A percentile compares a stretch with the other conserved stretches of the same genome.
Conservation (phyloP, 2,888 invertebrate species). For the Oxytorus armatus region DNA sequence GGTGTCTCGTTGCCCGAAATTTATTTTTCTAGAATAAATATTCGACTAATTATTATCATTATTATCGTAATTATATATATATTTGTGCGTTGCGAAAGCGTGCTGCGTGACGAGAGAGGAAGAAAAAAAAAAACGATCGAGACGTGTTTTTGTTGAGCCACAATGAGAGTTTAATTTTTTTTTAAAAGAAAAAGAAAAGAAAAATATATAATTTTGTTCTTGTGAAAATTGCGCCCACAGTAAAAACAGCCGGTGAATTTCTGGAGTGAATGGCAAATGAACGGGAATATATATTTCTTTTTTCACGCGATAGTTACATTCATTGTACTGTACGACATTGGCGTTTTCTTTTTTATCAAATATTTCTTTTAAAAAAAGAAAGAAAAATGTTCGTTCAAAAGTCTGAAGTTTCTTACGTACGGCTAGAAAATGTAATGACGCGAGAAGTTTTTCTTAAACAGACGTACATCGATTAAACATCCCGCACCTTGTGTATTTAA, state of each 20-base stretch:
- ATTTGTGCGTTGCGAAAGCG: constrained; percentile 71
- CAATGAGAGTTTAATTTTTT: constrained; percentile 25
- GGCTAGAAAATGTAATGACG: constrained; percentile 28
- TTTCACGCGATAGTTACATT: no score
- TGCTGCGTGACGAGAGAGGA: constrained; percentile 55
- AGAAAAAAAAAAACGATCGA: constrained; percentile 26
- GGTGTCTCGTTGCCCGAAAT: constrained; percentile 70
- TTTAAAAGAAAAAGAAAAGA: constrained; percentile 16
- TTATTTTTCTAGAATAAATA: constrained; percentile 82
- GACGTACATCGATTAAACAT: constrained; percentile 47
- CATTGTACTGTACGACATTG: no score
- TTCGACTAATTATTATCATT: constrained; percentile 74
- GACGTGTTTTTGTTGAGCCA: constrained; percentile 6
- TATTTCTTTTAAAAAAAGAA: constrained; percentile 2
- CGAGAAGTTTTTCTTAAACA: constrained; percentile 52
- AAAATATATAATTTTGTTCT: constrained; percentile 48
- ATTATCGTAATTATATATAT: constrained; percentile 70
- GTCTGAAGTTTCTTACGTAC: constrained; percentile 54
- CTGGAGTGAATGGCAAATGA: constrained; percentile 16
- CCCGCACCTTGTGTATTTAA: constrained; percentile 61
- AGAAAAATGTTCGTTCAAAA: constrained; percentile 7
- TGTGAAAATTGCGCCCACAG: constrained; percentile 56
- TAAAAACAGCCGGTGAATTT: constrained; percentile 33
- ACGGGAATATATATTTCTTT: constrained; percentile 35
- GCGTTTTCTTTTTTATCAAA: background rate